Conservation (phyloP, 2,797 vertebrate genomes). For the Myripristis murdjan region DNA sequence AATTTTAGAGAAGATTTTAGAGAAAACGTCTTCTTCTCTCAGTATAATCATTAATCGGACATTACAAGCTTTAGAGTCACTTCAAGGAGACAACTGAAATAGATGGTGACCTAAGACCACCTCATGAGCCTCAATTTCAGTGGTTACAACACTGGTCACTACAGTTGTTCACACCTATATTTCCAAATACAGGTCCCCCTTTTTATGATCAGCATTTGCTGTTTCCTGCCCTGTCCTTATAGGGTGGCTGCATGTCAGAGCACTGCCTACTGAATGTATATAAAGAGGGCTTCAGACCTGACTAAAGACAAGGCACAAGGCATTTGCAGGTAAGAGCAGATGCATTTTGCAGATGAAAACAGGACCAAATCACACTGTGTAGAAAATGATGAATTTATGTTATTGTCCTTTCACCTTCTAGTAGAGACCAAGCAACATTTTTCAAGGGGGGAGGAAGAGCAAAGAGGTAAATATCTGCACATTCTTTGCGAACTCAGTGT, state of each 20-base stretch:
- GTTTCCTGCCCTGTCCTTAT: conserved; percentile 44
- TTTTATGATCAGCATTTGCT: conserved; percentile 43
- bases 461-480: conserved; percentile 43
- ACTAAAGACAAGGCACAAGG: conserved; percentile 7
- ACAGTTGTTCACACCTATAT: conserved; percentile 57
- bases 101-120: conserved; percentile 31
- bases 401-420: conserved; percentile 3
- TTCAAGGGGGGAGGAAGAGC: neutral
- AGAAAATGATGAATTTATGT: neutral
- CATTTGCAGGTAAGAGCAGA: conserved; percentile 34
- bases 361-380: neutral
- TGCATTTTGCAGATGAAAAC: neutral
- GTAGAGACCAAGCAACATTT: conserved; percentile 7
- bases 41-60: neutral
- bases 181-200: conserved; percentile 61
- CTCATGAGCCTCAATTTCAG: conserved; percentile 13
- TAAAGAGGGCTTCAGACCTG: conserved; percentile 39
- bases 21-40: neutral
- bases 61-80: neutral
- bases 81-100: conserved; percentile 36
- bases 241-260: conserved; percentile 11
- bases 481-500: neutral
- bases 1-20: too few relatives aligned
- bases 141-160: conserved; percentile 4
- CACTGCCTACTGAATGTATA: conserved; percentile 52